A percentile compares a stretch with the other conserved stretches of the same genome.
Evolutionary conservation across 2,113 vertebrate species (phyloP).

Genomic region (Thermophis baileyi): DNA sequence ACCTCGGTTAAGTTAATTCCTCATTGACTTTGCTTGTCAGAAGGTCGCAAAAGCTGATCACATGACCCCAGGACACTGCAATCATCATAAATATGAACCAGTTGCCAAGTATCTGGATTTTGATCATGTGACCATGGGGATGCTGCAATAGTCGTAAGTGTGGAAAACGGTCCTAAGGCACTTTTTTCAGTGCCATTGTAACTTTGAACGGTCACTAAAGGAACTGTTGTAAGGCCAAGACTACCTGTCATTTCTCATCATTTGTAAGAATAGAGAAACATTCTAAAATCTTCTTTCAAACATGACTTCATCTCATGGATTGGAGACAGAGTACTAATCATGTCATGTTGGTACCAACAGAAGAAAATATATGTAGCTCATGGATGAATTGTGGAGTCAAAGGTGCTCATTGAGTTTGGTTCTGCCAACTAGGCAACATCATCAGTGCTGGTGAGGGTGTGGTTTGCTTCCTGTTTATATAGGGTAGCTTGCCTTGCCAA

Average conservation of each 20-base stretch:
- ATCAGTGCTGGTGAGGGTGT: neutral
- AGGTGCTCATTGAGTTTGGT: too few relatives aligned
- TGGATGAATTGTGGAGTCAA: too few relatives aligned
- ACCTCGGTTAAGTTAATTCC: too few relatives aligned
- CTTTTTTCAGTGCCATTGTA: neutral
- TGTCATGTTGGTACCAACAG: too few relatives aligned
- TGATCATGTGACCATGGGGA: too few relatives aligned
- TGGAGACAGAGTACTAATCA: neutral
- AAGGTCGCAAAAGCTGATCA: neutral
- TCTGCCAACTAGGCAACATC: neutral
- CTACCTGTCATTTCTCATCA: neutral
- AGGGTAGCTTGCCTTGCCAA: neutral
- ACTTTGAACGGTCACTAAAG: neutral
- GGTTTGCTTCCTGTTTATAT: neutral
- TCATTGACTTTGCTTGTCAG: too few relatives aligned
- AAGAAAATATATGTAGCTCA: too few relatives aligned
- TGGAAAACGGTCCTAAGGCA: too few relatives aligned
- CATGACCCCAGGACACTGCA: too few relatives aligned
- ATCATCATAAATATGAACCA: neutral
- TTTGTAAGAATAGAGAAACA: neutral
- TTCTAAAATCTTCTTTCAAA: neutral
- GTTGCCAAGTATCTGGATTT: too few relatives aligned
- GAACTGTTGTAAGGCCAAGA: neutral
- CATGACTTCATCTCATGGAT: rapidly evolving
- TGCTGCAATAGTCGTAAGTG: neutral